Base-by-base conservation (phyloP, 2,797 vertebrate genomes). In the Schizothorax lantsangensis region DNA sequence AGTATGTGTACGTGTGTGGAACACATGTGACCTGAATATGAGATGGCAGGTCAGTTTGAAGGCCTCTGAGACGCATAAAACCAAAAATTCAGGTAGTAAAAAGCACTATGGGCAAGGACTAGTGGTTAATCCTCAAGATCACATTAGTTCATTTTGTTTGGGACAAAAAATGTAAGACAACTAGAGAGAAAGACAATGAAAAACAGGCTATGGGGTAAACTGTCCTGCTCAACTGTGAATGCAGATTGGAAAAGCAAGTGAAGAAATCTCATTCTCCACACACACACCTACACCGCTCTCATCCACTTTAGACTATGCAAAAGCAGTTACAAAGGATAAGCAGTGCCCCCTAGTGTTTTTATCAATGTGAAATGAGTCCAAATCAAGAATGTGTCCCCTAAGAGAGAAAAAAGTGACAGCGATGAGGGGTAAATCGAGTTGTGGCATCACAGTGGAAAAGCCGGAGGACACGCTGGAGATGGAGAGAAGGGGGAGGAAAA, bases 291-390 rank as follows among this genome's bases (percentile, higher is more conserved):
- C 83, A 88, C 86, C 90, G 84, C 88, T 87, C 66, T 84, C 49
- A 88, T 87, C 92, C 90, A 91, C 83, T 64, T 57, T 84, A 73
- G 64, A 82, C 79, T 73, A 89, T 82, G 81, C 85, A 88, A 91
- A 92, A 93, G 93, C 94, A 79, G 91, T 93, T 97, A 97, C 91
- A 91, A 95, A 99, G 96, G 98, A 98, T 95, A 96, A 95, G 97
- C 97, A 99, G 96, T 97, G 98, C 98, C 98, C 98, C 96, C 98
- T 99, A 98, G 98, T 97, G 98, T 97, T 96, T 95, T 91, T 90
- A 95, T 93, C 92, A 95, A 95, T 94, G 92, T 92, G 94, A 95
- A 94, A 94, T 94, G 90, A 91, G 91, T 93, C 90, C 91, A 94
- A 94, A 94, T 94, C 91, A 94, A 94, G 93, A 90, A 92, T 90